Percentiles rank a stretch among this genome's conserved stretches.
Conservation (phyloP, 2,888 invertebrate species). For the Sarcophaga subvicina region DNA sequence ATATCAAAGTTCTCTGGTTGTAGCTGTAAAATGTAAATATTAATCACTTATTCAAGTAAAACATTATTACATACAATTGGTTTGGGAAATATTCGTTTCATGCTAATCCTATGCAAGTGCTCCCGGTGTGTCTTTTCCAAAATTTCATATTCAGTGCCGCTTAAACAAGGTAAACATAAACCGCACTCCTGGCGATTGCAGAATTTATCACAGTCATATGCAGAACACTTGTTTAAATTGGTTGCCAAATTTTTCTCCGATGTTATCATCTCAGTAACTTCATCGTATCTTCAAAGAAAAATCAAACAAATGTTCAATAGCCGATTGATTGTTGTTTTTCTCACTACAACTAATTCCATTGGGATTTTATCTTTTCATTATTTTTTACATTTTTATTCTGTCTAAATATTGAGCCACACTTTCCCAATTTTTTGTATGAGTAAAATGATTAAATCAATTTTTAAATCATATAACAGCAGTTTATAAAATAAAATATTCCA, state of each 20-base stretch:
- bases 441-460: too few species aligned
- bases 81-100: conserved; percentile 91
- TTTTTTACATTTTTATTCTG: too few species aligned
- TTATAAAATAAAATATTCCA: too few species aligned
- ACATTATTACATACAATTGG: conserved; percentile 82
- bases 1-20: conserved; percentile 75
- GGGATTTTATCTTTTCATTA: too few species aligned
- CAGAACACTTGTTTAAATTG: conserved; percentile 86
- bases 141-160: conserved; percentile 83
- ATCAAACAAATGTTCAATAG: background rate
- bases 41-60: background rate
- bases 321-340: background rate
- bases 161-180: conserved; percentile 91
- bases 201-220: conserved; percentile 83
- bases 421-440: too few species aligned
- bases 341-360: background rate
- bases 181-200: conserved; percentile 88
- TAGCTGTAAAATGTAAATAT: conserved; percentile 69
- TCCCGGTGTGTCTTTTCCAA: conserved; percentile 89
- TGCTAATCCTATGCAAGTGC: conserved; percentile 90
- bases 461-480: too few species aligned
- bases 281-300: conserved; percentile 80
- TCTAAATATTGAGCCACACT: too few species aligned
- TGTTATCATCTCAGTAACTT: conserved; percentile 86
- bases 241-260: conserved; percentile 91